Base-by-base conservation (phyloP, 2,888 invertebrate genomes). In the Oscheius myriophilus region DNA sequence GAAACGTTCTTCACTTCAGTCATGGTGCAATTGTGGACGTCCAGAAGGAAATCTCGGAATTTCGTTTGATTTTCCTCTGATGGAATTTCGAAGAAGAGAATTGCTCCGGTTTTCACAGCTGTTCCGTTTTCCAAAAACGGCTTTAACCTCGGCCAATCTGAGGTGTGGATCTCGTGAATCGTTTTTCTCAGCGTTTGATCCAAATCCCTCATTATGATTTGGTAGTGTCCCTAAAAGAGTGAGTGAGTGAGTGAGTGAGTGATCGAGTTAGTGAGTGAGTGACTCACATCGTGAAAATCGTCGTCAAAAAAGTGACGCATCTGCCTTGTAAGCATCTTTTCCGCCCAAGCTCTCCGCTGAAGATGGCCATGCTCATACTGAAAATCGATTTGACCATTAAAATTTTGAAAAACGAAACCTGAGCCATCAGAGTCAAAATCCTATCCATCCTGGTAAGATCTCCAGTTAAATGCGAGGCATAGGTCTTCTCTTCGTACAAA, bases 231-330 rank as follows among this genome's bases (percentile, higher is more conserved):
- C 84, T 84, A 21, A 63, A 76, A 62, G 53, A 12, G 9, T 12
- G n/a, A 23, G 11, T 18, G 11, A 16, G 9, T 46, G 23, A 45
- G 46, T 54, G 4, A 54, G 16, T 26, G 7, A 2, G 14, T 23
- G 16, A 23, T 7, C 18, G 4, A 53, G 11, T 21, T 16, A 18
- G 23, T 3, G 3, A 49, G 23, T 23, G 18, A 49, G 21, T 21
- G 18, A 52, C 49, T 41, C 52, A 84, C 84, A 64, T 85, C 85
- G 68, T 81, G 82, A 67, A 85, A 82, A 53, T 85, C 85, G 49
- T 85, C 85, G 11, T 84, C 84, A 53, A 85, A 83, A 58, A 86
- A 85, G 52, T 82, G 81, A 39, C 80, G 73, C 85, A 85, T 86
- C 65, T 85, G 81, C 53, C 85, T 59, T n/a, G 81, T 73, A 63